These are phyloP conservation scores for Tragopan temminckii DNA, from an alignment of 2,797 vertebrate genomes.

Conservation along the genomic window DNA sequence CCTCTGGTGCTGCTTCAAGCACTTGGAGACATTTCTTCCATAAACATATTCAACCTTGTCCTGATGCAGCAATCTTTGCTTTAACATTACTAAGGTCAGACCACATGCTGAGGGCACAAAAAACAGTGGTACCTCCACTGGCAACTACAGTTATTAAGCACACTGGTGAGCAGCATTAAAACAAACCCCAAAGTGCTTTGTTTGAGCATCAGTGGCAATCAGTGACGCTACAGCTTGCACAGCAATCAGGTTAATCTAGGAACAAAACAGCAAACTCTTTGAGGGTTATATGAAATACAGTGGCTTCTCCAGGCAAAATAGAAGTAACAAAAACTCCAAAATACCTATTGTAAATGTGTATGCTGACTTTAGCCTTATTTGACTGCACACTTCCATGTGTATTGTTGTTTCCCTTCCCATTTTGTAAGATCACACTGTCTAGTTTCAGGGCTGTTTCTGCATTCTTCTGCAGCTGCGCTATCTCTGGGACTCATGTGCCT, in stretches of 20 bases:
- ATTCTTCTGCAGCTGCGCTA: background rate
- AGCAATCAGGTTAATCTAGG: background rate
- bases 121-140: background rate
- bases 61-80: background rate
- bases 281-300: background rate
- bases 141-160: background rate
- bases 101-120: background rate
- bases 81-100: background rate
- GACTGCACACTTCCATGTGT: fast-evolving
- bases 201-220: background rate
- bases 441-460: background rate
- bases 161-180: background rate
- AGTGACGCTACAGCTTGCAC: background rate
- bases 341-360: background rate
- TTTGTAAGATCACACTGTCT: background rate
- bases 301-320: background rate
- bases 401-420: background rate
- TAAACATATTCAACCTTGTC: background rate
- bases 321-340: background rate
- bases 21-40: background rate
- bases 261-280: background rate
- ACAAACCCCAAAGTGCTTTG: fast-evolving
- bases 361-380: background rate
- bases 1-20: background rate
- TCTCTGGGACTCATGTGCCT: background rate